Percentiles rank a stretch among this genome's conserved stretches.
Evolutionary conservation across 2,797 vertebrate genomes (phyloP).

Genomic region (Gymnoscopelus microlampas): DNA sequence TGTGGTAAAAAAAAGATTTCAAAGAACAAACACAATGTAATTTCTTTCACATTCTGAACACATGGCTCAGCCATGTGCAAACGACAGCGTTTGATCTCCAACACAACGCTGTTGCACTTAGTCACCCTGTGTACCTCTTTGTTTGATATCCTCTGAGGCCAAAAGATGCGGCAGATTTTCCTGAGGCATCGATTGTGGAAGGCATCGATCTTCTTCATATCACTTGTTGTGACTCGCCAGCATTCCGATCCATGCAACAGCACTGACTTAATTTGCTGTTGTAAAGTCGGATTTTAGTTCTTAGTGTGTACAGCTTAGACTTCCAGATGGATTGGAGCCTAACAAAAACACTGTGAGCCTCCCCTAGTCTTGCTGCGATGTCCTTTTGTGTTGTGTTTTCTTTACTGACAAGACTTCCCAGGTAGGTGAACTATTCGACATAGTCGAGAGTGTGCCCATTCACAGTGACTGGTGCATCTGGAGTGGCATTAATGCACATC

Average conservation of each 20-base stretch:
- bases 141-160: too few species aligned
- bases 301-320: neutral
- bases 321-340: neutral
- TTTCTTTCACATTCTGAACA: neutral
- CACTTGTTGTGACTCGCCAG: neutral
- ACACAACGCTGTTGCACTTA: neutral
- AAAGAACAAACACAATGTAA: too few species aligned
- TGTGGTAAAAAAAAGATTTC: too few species aligned
- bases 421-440: neutral
- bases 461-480: neutral
- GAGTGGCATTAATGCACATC: constrained; percentile 2
- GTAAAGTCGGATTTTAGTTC: constrained; percentile 1
- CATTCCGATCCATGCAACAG: constrained; percentile 15
- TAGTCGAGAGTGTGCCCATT: neutral
- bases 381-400: too few species aligned
- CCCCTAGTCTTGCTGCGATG: too few species aligned
- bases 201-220: neutral
- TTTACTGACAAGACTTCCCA: too few species aligned
- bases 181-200: too few species aligned
- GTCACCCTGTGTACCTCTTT: too few species aligned
- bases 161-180: too few species aligned
- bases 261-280: too few species aligned
- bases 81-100: neutral
- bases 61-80: neutral
- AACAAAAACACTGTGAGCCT: too few species aligned